Evolutionary conservation across 2,888 invertebrate genomes (phyloP), one percentile per base, ranked within the genome.

Genomic region (Thera obeliscata): DNA sequence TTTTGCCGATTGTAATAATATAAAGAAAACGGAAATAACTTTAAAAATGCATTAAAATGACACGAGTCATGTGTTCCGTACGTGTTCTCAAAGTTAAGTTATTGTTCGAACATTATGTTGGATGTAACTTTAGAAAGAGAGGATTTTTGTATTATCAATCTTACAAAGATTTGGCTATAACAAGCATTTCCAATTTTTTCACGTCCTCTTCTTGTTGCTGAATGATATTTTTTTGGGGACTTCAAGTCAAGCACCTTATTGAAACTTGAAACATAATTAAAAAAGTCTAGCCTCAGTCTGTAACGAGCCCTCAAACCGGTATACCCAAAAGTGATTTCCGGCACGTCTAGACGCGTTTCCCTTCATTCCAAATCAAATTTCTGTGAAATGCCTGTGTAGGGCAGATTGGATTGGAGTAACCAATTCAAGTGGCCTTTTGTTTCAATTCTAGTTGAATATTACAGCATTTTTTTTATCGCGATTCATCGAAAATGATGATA

Each of bases 291-390:
- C 35, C 61, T 54, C 57, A 63, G 59, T 35, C 12, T 43, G 54
- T 63, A 69, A 69, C 66, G 59, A 66, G 55, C 59, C 73, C 58
- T 70, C 62, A 65, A 71, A 68, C 73, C 78, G 43, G 7, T 56
- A 77, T 71, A 80, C 83, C 81, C 80, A 84, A 89, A 90, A 81
- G 81, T 82, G 86, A 90, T 91, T 90, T 90, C 89, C 90, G 82
- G 84, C 74, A 80, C 80, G 91, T 91, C 91, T 91, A 91, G 91
- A 91, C 91, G 76, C 73, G 79, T 83, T 84, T 84, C 86, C 88
- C 83, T 76, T 75, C 67, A 74, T 64, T 70, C 74, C 66, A 83
- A 85, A 86, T 83, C 79, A 76, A 76, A 74, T 81, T 82, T 78
- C 66, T 70, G 59, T 48, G 0, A 58, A 61, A 49, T 61, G 72